Evolutionary conservation across 2,113 vertebrate species (phyloP), one percentile per base, ranked within the genome.

Genomic region (Uropsilus gracilis): DNA sequence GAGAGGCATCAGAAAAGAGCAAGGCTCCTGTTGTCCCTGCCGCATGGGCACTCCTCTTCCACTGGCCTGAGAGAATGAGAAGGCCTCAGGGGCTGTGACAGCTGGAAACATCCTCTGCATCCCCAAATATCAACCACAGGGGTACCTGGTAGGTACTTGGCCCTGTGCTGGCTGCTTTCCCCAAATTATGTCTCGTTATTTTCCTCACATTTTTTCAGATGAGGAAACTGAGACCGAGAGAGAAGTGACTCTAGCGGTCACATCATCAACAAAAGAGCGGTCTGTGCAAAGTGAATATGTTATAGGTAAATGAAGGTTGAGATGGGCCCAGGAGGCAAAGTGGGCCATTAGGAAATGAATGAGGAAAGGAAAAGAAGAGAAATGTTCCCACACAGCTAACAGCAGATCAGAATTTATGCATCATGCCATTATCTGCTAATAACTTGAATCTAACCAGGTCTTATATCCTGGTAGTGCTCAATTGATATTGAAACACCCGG

Each of bases 171-270:
- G n/a, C 3, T 6, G 10, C 26, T 93, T 42, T 72, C 18, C 26
- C 32, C 68, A 32, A 1, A 14, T 46, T 44, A 16, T 75, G 63
- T 64, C 39, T 42, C 34, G 16, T 48, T 81, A 11, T 89, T 24
- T 73, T 75, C 50, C 59, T 57, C 64, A 17, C 17, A 12, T 55
- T n/a, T 61, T 93, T 94, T 53, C n/a, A 30, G 66, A 63, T 68
- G 42, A 76, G 28, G 53, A 94, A 84, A 84, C 39, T 55, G 63
- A 83, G 34, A 28, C 30, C 64, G 39, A 72, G 89, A 28, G 75
- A 16, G 61, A 48, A 84, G 37, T 22, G 26, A 75, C 24, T 80
- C 20, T 80, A 86, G 37, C 84, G 8, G 28, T 59, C 46, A 30
- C 32, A n/a, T 18, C 64, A 68, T 20, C 53, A 55, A 9, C 59